phyloP scores from a whole-genome alignment of 2,888 invertebrate genomes.

The Drosophila affinis region DNA sequence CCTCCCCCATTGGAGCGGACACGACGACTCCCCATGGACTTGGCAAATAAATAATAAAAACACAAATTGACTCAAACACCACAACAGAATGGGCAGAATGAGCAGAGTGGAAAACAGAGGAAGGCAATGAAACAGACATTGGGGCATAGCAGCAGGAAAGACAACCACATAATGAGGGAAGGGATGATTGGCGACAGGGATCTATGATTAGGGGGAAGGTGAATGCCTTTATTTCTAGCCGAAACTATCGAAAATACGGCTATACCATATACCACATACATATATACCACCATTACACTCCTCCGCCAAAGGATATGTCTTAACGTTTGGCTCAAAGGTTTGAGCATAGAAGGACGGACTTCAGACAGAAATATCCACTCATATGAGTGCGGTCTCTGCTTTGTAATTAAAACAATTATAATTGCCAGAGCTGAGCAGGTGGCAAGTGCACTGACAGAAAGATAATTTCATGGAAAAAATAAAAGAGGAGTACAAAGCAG shows the following conservation, averaged over 20 bases:
- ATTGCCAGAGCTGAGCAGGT: conserved; percentile 48
- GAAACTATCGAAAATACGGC: no score
- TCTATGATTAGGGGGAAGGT: no score
- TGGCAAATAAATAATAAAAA: conserved; percentile 78
- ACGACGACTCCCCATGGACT: conserved; percentile 63
- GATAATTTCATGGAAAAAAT: not conserved
- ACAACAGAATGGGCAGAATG: conserved; percentile 28
- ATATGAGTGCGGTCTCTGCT: conserved; percentile 53
- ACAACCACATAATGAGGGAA: not conserved
- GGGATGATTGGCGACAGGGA: no score
- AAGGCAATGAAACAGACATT: conserved; percentile 34
- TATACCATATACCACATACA: no score
- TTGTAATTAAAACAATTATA: conserved; percentile 70
- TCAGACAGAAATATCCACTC: conserved; percentile 51
- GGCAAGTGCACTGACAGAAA: conserved; percentile 45
- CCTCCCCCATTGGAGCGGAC: no score
- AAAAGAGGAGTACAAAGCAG: no score
- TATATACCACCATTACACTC: no score
- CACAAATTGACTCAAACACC: conserved; percentile 72
- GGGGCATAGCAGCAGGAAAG: not conserved
- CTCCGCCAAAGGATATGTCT: conserved; percentile 63
- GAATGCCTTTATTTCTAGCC: no score
- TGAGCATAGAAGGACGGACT: not conserved
- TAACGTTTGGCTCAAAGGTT: conserved; percentile 23
- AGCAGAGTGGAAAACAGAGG: conserved; percentile 15